phyloP scores from a whole-genome alignment of 2,113 vertebrate genomes.

The Regulus satrapa region DNA sequence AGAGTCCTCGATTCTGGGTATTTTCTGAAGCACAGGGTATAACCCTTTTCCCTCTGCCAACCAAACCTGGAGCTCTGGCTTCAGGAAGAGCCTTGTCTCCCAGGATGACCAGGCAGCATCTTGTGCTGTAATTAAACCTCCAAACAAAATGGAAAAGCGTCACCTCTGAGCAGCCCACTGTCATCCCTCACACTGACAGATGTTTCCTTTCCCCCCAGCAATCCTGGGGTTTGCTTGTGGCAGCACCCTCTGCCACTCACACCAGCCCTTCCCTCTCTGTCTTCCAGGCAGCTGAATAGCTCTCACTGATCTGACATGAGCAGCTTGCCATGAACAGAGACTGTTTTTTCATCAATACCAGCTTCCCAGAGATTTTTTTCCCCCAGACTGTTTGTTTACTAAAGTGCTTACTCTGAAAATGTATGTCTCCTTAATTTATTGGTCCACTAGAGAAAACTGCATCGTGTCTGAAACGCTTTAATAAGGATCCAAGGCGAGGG shows the following conservation, averaged over 20 bases:
- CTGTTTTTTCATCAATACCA: background rate
- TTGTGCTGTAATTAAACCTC: background rate
- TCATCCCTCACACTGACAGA: background rate
- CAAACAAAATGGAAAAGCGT: background rate
- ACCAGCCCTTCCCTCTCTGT: background rate
- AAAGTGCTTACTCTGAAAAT: background rate
- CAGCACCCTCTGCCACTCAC: background rate
- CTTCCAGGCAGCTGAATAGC: background rate
- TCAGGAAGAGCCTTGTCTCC: background rate
- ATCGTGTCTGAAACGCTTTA: background rate
- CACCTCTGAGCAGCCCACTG: background rate
- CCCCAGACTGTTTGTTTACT: background rate
- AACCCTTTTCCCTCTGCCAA: background rate
- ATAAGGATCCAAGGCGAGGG: background rate
- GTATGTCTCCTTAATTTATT: background rate
- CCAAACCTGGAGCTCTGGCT: background rate
- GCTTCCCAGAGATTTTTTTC: background rate
- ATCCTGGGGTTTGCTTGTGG: background rate
- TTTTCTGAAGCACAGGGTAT: background rate
- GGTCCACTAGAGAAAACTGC: slow-evolving; percentile 19
- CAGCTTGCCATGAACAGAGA: background rate
- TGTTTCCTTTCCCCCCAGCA: background rate
- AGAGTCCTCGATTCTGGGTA: background rate
- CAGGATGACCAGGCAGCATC: background rate
- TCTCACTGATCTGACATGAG: background rate